Base-by-base conservation (phyloP, 2,113 vertebrate genomes). In the Scomber japonicus region DNA sequence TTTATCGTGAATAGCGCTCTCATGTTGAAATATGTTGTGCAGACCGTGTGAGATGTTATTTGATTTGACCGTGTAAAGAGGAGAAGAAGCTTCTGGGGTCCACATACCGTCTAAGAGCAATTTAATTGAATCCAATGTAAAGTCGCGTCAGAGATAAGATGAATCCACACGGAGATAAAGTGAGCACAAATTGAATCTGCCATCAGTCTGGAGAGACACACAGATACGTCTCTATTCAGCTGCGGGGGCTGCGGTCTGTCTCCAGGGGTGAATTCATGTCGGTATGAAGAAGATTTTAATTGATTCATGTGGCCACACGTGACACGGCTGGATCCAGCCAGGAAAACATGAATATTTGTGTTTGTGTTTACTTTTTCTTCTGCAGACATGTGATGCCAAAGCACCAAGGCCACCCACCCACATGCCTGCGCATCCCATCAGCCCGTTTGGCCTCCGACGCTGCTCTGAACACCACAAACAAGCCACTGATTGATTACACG, bases 141-240 rank as follows among this genome's bases (percentile, higher is more conserved):
- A 83, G 66, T 88, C 77, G 53, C 71, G 82, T 75, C 80, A 83
- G 67, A 73, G 88, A 92, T 90, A 80, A 90, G 86, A 88, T 70
- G 74, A 87, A 80, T 83, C 76, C 17, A 7, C 59, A 14, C 16
- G 10, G 40, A 87, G 83, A 91, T 88, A 87, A 88, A 84, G 69
- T 60, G 35, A 85, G 77, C 70, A 80, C 67, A 90, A 89, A 92
- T 83, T 91, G 72, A 89, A 88, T 91, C 78, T 63, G 72, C 79
- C 80, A 69, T 83, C 83, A 76, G 81, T 75, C 48, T 27, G 31
- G n/a, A 46, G 24, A 51, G 44, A 66, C 53, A 17, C 64, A 55
- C 35, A 51, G 53, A 83, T 77, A 68, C 35, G 19, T 88, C 69
- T 80, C 35, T 16, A 51, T 75, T 80, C 70, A 71, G 2, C 62